Evolutionary conservation across 2,113 vertebrate species (phyloP).

Genomic region (Promerops cafer): DNA sequence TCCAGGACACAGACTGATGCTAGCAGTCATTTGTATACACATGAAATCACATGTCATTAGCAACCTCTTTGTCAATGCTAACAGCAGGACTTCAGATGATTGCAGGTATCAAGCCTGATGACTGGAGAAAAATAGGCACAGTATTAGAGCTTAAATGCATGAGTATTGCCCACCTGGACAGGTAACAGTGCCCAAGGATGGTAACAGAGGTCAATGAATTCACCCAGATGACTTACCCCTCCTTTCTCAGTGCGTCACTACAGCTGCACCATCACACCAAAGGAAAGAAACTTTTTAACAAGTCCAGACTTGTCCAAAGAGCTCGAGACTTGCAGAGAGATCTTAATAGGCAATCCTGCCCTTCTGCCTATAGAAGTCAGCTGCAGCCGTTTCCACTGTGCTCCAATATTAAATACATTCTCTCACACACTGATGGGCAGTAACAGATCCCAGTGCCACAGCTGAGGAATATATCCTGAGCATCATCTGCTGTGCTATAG

Average conservation of each 20-base stretch:
- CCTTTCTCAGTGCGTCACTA: background rate
- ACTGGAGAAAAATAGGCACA: background rate
- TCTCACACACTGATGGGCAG: background rate
- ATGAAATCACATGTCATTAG: background rate
- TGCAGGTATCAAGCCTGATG: background rate
- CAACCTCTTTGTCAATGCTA: background rate
- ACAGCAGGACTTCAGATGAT: background rate
- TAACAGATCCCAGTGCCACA: background rate
- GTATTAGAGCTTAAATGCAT: background rate
- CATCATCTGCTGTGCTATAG: background rate
- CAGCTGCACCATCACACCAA: background rate
- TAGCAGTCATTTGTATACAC: background rate
- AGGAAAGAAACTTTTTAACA: background rate
- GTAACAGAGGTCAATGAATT: background rate
- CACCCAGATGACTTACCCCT: background rate
- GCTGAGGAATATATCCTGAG: background rate
- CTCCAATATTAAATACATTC: background rate
- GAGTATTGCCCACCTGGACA: background rate
- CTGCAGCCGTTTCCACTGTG: background rate
- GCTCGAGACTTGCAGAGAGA: background rate
- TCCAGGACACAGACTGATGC: background rate
- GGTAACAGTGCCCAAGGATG: background rate
- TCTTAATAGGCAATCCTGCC: background rate
- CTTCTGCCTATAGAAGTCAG: background rate
- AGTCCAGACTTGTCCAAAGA: background rate